Base-by-base conservation (phyloP, 2,113 vertebrate species). In the Corythaixoides concolor region DNA sequence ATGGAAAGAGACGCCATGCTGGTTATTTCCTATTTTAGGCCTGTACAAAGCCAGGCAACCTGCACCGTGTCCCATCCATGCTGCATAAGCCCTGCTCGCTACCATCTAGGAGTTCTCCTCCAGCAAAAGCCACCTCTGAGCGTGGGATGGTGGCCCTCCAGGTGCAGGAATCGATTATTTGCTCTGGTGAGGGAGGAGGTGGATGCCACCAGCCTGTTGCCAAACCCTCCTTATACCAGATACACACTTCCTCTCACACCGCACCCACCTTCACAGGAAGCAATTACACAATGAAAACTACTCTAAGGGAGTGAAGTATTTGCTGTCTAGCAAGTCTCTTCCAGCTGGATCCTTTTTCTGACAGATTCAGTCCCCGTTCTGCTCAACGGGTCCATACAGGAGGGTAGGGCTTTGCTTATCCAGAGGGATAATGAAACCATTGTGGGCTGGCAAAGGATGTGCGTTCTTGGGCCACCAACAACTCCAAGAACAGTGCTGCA, bases 281-380 rank as follows among this genome's bases (percentile, higher is more conserved):
- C 95, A 96, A 97, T 96, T 96, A 96, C 96, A 96, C 90, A 97
- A 97, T 95, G 94, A 96, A 91, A 95, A 95, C 96, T 97, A 97
- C 91, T 95, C 97, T 97, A 96, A 95, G 90, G 97, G 96, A 97
- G 93, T 93, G 93, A 97, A 95, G 77, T 96, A 97, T 96, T 97
- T 96, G 93, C 94, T 95, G 89, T 94, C 88, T 97, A 95, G 90
- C 96, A 96, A 91, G 90, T 93, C 94, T 95, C 91, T 97, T 96
- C 93, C 97, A 96, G 94, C 97, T 94, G 92, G 93, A 97, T 97
- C 85, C 95, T 96, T 97, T 96, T 87, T 58, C 89, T 86, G 88
- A 86, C 69, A 94, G 43, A 90, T 82, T 96, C 94, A 86, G 81
- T 94, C 74, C 92, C 87, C 64, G 79, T 92, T 95, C 73, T 89